phyloP scores from a whole-genome alignment of 2,888 invertebrate species.

The Pristionchus japonicus region DNA sequence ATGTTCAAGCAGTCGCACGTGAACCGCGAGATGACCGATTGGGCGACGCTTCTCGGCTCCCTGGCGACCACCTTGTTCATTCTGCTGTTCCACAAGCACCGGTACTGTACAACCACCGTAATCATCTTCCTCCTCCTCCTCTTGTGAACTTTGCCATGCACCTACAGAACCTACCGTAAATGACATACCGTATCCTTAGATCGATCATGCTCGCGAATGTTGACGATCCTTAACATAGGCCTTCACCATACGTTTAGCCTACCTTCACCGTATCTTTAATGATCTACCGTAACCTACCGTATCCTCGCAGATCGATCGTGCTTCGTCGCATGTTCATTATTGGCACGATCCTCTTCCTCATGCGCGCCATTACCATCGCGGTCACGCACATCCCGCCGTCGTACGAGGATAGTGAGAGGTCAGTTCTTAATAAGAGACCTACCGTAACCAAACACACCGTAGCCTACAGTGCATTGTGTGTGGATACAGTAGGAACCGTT shows the following conservation, averaged over 20 bases:
- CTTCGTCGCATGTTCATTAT: constrained; percentile 26
- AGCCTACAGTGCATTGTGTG: too few species aligned
- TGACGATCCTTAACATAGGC: not conserved
- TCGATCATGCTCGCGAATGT: not conserved
- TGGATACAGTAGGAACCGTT: too few species aligned
- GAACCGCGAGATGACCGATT: not conserved
- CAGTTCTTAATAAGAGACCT: not conserved
- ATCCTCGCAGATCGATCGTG: constrained; percentile 33
- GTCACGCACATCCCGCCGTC: constrained; percentile 44
- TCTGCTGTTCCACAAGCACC: constrained; percentile 24
- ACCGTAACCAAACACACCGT: not conserved
- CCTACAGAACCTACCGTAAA: not conserved
- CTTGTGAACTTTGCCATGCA: not conserved
- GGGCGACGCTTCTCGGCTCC: not conserved
- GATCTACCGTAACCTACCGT: not conserved
- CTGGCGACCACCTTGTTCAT: not conserved
- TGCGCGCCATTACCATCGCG: constrained; percentile 38
- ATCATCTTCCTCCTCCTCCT: not conserved
- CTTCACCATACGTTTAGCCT: not conserved
- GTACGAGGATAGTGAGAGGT: constrained; percentile 29
- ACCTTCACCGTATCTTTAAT: not conserved
- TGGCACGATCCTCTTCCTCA: constrained; percentile 5
- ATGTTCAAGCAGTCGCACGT: constrained; percentile 1
- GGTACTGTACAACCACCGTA: constrained; percentile 41
- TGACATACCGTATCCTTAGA: not conserved